Base-by-base conservation (phyloP, 1,140 invertebrate genomes). In the Chionoecetes opilio region DNA sequence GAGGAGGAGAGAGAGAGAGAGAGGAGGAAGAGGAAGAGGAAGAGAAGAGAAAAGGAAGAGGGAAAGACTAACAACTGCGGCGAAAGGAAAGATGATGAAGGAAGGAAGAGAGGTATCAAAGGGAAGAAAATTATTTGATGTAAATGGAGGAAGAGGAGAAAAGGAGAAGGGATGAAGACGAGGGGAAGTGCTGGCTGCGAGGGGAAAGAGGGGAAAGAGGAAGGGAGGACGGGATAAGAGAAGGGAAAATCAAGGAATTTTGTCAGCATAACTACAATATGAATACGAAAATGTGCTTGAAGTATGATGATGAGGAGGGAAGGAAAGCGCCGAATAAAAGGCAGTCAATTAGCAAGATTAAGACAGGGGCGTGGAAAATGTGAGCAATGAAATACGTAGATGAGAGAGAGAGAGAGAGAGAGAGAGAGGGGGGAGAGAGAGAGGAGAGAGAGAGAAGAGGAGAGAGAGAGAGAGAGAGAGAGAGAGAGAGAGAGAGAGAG, bases 381-480 rank as follows among this genome's bases (percentile, higher is more conserved):
- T 6, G 26, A 0, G 32, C 34, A 46, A 35, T 38, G n/a, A 37
- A 88, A 46, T 38, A 46, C 35, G 86, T 8, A 75, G 26, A 75
- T 75, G 63, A 75, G 63, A 75, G 63, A 75, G 63, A 75, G 63
- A 75, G 63, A 75, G 35, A 88, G 86, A 88, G 86, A 88, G 86
- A 88, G 86, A 88, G 86, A 37, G 86, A 88, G 34, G 26, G 32
- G 38, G 86, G 21, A 35, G 38, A 35, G 38, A 35, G 26, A 35
- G 21, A 35, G 26, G 86, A 88, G 34, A 88, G 34, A 37, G 32
- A 88, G 86, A 37, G 86, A 88, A 35, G 38, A 35, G 26, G 86
- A 37, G 86, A 37, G 86, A 88, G 34, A 37, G 86, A 88, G 86
- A 88, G 86, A 88, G 32, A 88, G 86, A 88, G 86, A 37, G 86